phyloP scores from a whole-genome alignment of 2,113 vertebrate species.

The Hippopotamus amphibius region DNA sequence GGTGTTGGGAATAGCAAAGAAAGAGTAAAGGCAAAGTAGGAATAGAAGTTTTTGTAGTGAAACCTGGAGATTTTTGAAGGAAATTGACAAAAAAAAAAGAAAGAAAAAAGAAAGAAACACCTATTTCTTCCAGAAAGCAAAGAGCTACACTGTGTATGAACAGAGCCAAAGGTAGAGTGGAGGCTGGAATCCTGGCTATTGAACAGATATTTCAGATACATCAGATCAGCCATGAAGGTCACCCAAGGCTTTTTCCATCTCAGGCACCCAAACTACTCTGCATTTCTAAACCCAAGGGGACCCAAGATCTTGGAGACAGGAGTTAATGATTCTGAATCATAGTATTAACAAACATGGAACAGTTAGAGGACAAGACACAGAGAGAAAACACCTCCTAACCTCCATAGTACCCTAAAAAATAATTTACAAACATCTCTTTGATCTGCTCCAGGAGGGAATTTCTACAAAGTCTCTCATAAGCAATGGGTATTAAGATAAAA shows the following conservation, averaged over 20 bases:
- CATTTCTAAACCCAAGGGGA: background rate
- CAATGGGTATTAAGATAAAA: constrained; percentile 18
- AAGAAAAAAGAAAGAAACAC: background rate
- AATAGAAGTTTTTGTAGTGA: background rate
- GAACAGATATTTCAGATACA: constrained; percentile 7
- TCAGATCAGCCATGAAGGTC: background rate
- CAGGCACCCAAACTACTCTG: background rate
- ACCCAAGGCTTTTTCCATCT: background rate
- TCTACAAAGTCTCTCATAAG: background rate
- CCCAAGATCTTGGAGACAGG: background rate
- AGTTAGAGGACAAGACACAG: background rate
- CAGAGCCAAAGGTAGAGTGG: background rate
- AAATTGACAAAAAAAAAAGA: background rate
- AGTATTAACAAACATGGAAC: constrained; percentile 9
- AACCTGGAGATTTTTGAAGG: background rate
- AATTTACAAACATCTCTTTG: constrained; percentile 2
- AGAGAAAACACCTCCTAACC: background rate
- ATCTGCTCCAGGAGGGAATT: background rate
- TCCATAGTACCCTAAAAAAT: background rate
- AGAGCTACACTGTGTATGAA: background rate
- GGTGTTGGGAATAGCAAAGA: background rate
- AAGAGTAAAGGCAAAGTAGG: background rate
- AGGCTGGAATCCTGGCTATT: background rate
- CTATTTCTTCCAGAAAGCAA: background rate
- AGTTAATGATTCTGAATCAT: constrained; percentile 34